Conservation (phyloP, 2,113 vertebrate species). For the Microcebus lehilahytsara region DNA sequence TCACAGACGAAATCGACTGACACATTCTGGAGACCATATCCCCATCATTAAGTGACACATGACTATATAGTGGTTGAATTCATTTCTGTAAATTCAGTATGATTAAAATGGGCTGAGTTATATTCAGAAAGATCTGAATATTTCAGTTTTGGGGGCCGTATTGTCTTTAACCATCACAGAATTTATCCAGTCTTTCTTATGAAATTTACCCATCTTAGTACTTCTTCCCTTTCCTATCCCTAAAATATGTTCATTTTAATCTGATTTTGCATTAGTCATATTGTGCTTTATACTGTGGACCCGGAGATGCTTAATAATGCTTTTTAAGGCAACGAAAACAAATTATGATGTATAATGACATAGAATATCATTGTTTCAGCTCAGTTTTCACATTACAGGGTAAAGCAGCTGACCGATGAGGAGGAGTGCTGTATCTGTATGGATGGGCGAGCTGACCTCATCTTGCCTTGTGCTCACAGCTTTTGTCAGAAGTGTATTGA, state of each 20-base stretch:
- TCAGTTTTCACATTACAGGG: constrained; percentile 83
- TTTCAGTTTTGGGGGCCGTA: constrained; percentile 19
- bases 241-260: constrained; percentile 35
- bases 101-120: constrained; percentile 25
- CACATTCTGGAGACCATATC: not conserved
- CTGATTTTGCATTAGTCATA: constrained; percentile 8
- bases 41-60: not conserved
- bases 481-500: constrained; percentile 99
- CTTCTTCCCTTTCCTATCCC: constrained; percentile 10
- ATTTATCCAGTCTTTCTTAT: not conserved
- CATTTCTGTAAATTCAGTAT: constrained; percentile 30
- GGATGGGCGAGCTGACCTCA: constrained; percentile 96
- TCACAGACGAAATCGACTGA: not conserved
- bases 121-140: constrained; percentile 39
- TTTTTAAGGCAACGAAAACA: constrained; percentile 18
- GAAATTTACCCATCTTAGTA: constrained; percentile 32
- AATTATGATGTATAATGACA: not conserved
- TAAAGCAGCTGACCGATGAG: constrained; percentile 96
- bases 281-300: not conserved
- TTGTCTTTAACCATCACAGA: constrained; percentile 29
- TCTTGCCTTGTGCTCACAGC: constrained; percentile 96
- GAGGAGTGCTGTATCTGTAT: constrained; percentile 99
- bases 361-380: constrained; percentile 29
- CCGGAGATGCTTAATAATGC: not conserved
- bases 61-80: not conserved